Percentiles rank a stretch among this genome's conserved stretches.
Evolutionary conservation across 1,140 invertebrate genomes (phyloP).

Genomic region (Phortica variegata): DNA sequence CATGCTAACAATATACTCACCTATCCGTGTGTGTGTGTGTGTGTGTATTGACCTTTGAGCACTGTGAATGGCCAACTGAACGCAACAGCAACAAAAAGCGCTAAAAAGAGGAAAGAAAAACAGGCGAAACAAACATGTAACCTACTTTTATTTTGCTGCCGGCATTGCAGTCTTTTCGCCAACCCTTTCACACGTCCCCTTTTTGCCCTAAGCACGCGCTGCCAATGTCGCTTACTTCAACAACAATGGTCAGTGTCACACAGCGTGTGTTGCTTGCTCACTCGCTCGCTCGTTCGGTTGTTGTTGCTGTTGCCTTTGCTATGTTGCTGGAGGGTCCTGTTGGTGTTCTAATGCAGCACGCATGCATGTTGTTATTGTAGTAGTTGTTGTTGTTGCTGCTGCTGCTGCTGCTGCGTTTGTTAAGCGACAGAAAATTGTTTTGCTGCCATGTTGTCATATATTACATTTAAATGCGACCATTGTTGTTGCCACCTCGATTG

Average conservation of each 20-base stretch:
- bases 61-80: no score
- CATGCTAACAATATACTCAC: no score
- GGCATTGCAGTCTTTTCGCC: constrained; percentile 16
- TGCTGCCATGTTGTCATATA: no score
- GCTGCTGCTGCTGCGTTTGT: neutral
- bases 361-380: constrained; percentile 52
- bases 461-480: neutral
- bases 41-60: no score
- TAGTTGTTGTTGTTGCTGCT: constrained; percentile 39
- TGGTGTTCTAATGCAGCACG: constrained; percentile 44
- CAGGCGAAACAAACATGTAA: no score
- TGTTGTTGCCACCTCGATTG: constrained; percentile 21
- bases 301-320: constrained; percentile 10
- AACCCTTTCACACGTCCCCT: constrained; percentile 13
- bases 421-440: no score
- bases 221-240: constrained; percentile 28
- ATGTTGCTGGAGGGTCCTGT: constrained; percentile 26
- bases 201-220: constrained; percentile 7
- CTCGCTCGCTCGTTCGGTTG: constrained; percentile 4
- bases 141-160: constrained; percentile 9
- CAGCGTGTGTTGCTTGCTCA: constrained; percentile 51
- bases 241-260: constrained; percentile 38
- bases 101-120: no score
- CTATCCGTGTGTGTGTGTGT: no score
- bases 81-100: no score